phyloP scores from a whole-genome alignment of 2,888 invertebrate genomes.

The Julus scandinavius region DNA sequence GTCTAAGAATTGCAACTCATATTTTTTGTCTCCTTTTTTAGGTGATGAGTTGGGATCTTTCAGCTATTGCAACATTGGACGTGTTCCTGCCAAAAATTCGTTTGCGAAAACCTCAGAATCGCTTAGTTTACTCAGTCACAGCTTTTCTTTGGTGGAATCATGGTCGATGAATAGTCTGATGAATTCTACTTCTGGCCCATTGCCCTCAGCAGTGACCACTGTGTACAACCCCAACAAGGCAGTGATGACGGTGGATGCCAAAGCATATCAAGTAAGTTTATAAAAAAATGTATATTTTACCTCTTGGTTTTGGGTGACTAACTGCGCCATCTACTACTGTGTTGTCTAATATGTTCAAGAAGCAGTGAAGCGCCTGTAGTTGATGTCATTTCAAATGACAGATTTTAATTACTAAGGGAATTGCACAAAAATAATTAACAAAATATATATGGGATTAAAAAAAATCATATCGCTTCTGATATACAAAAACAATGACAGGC shows the following conservation, averaged over 20 bases:
- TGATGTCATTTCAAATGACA: no score
- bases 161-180: constrained; percentile 70
- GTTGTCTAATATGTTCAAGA: not conserved
- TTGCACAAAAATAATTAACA: no score
- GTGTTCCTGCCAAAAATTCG: constrained; percentile 57
- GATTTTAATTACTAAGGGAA: no score
- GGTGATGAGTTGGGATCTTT: constrained; percentile 65
- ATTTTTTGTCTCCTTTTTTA: constrained; percentile 57
- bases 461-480: no score
- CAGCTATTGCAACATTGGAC: constrained; percentile 63
- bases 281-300: not conserved
- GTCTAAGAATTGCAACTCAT: not conserved
- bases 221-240: constrained; percentile 75
- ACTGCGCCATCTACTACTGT: not conserved
- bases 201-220: constrained; percentile 60
- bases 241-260: constrained; percentile 75
- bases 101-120: constrained; percentile 58
- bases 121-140: constrained; percentile 49
- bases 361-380: not conserved
- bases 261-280: constrained; percentile 71
- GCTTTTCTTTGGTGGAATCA: constrained; percentile 62
- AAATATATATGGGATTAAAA: no score
- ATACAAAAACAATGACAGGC: no score
- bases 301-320: not conserved
- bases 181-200: constrained; percentile 61